Base-by-base conservation (phyloP, 2,888 invertebrate species). In the Mythimna vitellina region DNA sequence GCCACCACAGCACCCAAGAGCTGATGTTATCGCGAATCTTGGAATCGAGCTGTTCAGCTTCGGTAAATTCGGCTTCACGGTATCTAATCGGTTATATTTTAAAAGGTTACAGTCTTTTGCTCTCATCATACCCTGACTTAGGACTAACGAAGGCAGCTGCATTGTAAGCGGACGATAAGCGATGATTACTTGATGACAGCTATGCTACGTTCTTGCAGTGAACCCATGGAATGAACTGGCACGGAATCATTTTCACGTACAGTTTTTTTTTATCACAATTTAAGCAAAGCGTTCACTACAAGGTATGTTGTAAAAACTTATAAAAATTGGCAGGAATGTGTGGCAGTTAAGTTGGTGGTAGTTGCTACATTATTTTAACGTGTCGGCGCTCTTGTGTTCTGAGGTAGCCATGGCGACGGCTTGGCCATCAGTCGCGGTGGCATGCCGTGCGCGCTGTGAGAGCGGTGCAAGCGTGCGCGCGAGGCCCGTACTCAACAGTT, bases 1-100 rank as follows among this genome's bases (percentile, higher is more conserved):
- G 95, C 95, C 95, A 94, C 96, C 96, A 95, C 95, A 95, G 93
- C 88, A 95, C 95, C 96, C 96, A 96, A 93, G 93, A 94, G 84
- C 93, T 94, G 91, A 95, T 92, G 88, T 94, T 95, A 88, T 95
- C 95, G 89, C 96, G 96, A 96, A 96, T 96, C 89, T 94, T 95
- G 96, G 86, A 85, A 84, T 88, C 81, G 86, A 90, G 77, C 84
- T 85, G 88, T 86, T 82, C 89, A 85, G 71, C 78, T 81, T 80
- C 73, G 73, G 70, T 72, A 80, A 86, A 84, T 83, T 76, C 85
- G 83, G 82, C 83, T 79, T 86, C 85, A 85, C 85, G 70, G 79
- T 83, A 88, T 80, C 84, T 85, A 82, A 49, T 73, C 65, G 61
- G 61, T 76, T 62, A 63, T 74, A 77, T 85, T 85, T 86, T 75